These are phyloP conservation scores for Drosophila putrida DNA, from an alignment of 2,888 invertebrate species.

Conservation along the genomic window DNA sequence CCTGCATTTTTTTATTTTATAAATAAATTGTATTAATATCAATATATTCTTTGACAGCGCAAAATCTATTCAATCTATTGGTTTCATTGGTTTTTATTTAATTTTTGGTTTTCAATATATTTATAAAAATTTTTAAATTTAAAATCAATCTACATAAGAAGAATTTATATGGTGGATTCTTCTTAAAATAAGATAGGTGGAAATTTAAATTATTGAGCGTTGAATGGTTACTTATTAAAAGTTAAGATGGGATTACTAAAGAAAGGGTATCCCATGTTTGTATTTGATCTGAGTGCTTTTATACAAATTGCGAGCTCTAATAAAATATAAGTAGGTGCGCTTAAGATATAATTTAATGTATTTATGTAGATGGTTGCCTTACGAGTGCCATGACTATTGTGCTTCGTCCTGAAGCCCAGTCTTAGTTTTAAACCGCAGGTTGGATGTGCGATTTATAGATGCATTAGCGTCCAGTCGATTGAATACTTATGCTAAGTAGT, in stretches of 20 bases:
- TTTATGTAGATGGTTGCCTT: conserved; percentile 25
- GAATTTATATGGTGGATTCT: no score
- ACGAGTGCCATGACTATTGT: conserved; percentile 15
- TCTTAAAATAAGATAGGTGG: no score
- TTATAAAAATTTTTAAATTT: background rate
- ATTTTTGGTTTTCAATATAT: background rate
- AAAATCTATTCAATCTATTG: background rate
- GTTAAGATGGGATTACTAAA: background rate
- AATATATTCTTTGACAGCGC: no score
- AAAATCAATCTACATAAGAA: no score
- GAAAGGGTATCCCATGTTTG: conserved; percentile 23
- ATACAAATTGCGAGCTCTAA: conserved; percentile 37
- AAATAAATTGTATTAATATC: no score
- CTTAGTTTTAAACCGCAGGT: background rate
- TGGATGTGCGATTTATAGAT: conserved; percentile 62
- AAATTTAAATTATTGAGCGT: no score
- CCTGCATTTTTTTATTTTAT: no score
- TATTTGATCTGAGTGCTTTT: background rate
- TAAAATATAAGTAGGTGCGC: conserved; percentile 61
- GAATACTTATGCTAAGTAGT: conserved; percentile 47
- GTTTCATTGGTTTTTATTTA: background rate
- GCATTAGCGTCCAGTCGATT: conserved; percentile 65
- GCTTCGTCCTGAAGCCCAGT: background rate
- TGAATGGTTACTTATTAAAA: background rate
- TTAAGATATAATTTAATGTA: conserved; percentile 57